phyloP scores from a whole-genome alignment of 2,888 invertebrate species.

The Lasioglossum lativentre region DNA sequence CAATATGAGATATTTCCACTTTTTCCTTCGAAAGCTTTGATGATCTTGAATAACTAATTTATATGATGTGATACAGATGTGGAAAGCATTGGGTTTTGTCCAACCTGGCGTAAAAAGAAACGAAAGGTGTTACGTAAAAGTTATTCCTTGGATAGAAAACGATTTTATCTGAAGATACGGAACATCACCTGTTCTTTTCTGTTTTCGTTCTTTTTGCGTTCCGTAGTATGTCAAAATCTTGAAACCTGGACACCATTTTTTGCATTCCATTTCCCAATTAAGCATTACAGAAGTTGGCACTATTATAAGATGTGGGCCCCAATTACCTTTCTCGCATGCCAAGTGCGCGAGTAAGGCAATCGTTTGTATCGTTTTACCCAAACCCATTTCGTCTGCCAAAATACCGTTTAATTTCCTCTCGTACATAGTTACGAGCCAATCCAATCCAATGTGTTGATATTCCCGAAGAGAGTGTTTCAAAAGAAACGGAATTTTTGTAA shows the following conservation, averaged over 20 bases:
- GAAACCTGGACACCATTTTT: slow-evolving; percentile 99
- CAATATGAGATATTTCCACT: slow-evolving; percentile 99
- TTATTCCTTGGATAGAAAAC: background rate
- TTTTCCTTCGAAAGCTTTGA: slow-evolving; percentile 97
- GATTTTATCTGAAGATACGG: background rate
- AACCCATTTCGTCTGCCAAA: slow-evolving; percentile 98
- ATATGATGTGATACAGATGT: slow-evolving; percentile 98
- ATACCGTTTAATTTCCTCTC: slow-evolving; percentile 98
- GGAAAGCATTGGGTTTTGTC: slow-evolving; percentile 99
- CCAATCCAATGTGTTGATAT: slow-evolving; percentile 98
- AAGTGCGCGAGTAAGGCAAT: slow-evolving; percentile 97
- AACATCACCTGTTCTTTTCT: slow-evolving; percentile 89
- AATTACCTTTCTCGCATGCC: slow-evolving; percentile 95
- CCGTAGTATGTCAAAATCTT: slow-evolving; percentile 99
- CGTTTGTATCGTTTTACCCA: slow-evolving; percentile 99
- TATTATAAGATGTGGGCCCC: slow-evolving; percentile 99
- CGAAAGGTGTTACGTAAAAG: slow-evolving; percentile 21
- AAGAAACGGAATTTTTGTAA: slow-evolving; percentile 96
- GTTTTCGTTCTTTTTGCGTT: slow-evolving; percentile 96
- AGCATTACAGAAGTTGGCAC: slow-evolving; percentile 99
- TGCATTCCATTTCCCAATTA: slow-evolving; percentile 99
- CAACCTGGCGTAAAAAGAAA: slow-evolving; percentile 87
- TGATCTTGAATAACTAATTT: slow-evolving; percentile 99
- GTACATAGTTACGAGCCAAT: slow-evolving; percentile 98
- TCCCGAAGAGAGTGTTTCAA: slow-evolving; percentile 95